These are phyloP conservation scores for Epinephelus malabaricus DNA, from an alignment of 2,797 vertebrate species.

Conservation along the genomic window DNA sequence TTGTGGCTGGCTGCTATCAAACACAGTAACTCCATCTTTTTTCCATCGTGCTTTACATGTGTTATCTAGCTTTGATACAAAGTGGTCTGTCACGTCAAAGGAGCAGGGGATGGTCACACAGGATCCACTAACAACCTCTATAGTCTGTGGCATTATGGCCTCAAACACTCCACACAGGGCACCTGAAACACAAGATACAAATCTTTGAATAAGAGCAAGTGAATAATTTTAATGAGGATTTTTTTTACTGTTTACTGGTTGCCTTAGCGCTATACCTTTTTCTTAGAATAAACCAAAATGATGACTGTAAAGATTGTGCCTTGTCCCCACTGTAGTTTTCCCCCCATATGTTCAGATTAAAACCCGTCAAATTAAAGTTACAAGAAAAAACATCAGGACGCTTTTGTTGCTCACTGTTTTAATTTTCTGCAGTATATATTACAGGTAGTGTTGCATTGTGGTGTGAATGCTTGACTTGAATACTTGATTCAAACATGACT, in stretches of 20 bases:
- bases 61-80: accelerated
- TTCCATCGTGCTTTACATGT: constrained; percentile 19
- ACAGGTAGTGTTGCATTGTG: no score
- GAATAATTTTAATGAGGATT: no score
- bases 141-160: neutral
- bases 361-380: accelerated
- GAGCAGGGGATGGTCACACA: constrained; percentile 66
- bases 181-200: constrained; percentile 46
- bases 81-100: accelerated
- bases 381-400: accelerated
- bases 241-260: no score
- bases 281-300: neutral
- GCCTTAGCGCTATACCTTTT: neutral
- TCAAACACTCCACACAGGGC: neutral
- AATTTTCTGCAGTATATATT: no score
- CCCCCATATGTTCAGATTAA: neutral
- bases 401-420: neutral
- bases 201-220: neutral
- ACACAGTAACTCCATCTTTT: accelerated
- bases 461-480: neutral
- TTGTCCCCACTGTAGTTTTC: constrained; percentile 35
- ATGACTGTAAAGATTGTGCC: neutral
- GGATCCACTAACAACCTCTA: constrained; percentile 49
- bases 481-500: neutral
- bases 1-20: constrained; percentile 5